A percentile compares a stretch with the other conserved stretches of the same genome.
Conservation (phyloP, 1,140 invertebrate species). For the Ctenoplectra terminalis region DNA sequence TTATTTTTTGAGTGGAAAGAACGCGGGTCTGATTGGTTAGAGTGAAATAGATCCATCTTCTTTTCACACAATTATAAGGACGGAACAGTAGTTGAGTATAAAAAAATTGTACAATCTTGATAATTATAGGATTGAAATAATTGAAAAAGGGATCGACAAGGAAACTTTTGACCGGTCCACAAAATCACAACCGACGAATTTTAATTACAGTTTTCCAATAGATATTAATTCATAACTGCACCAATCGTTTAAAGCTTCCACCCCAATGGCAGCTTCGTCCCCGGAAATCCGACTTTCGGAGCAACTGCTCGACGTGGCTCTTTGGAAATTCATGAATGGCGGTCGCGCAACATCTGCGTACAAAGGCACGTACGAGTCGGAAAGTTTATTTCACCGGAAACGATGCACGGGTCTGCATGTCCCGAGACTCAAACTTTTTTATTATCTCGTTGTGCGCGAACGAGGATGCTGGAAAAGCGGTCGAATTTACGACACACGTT, state of each 20-base stretch:
- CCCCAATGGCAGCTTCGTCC: neutral
- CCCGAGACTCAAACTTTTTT: slow-evolving; percentile 57
- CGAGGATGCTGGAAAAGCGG: neutral
- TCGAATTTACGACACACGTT: slow-evolving; percentile 37
- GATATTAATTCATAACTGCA: too few species aligned
- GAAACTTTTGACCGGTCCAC: too few species aligned
- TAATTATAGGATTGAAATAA: too few species aligned
- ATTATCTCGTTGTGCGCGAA: slow-evolving; percentile 43
- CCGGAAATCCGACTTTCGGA: neutral
- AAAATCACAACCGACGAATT: too few species aligned
- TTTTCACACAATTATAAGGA: too few species aligned
- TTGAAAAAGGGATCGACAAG: too few species aligned
- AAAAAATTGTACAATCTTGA: too few species aligned
- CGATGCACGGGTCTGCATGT: slow-evolving; percentile 24
- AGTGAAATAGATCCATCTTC: too few species aligned
- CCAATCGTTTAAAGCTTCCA: neutral
- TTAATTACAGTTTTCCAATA: neutral
- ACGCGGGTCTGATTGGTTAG: too few species aligned
- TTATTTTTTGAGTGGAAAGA: too few species aligned
- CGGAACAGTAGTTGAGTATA: too few species aligned
- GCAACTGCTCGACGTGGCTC: neutral
- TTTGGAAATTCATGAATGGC: slow-evolving; percentile 32
- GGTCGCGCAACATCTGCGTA: slow-evolving; percentile 18
- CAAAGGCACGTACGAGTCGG: slow-evolving; percentile 16
- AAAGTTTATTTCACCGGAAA: slow-evolving; percentile 50